A percentile compares a stretch with the other conserved stretches of the same genome.
phyloP scores from a whole-genome alignment of 2,888 invertebrate genomes.

The Dermolepida albohirtum region DNA sequence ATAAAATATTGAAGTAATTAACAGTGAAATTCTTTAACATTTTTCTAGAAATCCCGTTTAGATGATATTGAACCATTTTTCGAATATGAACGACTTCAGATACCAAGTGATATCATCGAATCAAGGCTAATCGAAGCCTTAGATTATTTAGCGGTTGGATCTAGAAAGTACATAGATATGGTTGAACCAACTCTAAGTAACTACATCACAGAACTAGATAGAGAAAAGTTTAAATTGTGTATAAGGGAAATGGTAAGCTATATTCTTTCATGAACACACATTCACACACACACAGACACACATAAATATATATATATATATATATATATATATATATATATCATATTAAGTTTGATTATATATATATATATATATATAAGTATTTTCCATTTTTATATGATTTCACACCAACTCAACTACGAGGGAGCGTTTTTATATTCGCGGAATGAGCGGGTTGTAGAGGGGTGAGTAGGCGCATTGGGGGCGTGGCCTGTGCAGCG shows the following conservation, averaged over 20 bases:
- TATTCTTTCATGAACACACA: too few species aligned
- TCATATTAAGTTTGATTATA: too few species aligned
- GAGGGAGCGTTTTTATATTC: too few species aligned
- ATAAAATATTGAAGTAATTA: background rate
- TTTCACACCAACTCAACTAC: too few species aligned
- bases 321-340: too few species aligned
- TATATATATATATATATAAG: too few species aligned
- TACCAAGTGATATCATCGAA: constrained; percentile 53
- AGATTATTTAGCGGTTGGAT: constrained; percentile 56
- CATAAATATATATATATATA: too few species aligned
- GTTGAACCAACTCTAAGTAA: constrained; percentile 52
- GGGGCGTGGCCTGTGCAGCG: too few species aligned
- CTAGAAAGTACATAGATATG: constrained; percentile 63
- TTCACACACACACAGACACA: too few species aligned
- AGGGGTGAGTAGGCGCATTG: too few species aligned
- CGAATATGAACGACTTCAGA: constrained; percentile 53
- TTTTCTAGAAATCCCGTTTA: constrained; percentile 58
- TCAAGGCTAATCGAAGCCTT: constrained; percentile 59
- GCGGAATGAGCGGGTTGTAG: too few species aligned
- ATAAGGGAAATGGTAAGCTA: constrained; percentile 56
- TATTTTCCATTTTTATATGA: too few species aligned
- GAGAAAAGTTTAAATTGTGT: constrained; percentile 54
- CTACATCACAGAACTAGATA: constrained; percentile 57
- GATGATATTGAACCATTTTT: constrained; percentile 61
- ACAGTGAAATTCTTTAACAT: background rate